These are phyloP conservation scores for Danio jaintianensis DNA, from an alignment of 2,797 vertebrate species.

Conservation along the genomic window DNA sequence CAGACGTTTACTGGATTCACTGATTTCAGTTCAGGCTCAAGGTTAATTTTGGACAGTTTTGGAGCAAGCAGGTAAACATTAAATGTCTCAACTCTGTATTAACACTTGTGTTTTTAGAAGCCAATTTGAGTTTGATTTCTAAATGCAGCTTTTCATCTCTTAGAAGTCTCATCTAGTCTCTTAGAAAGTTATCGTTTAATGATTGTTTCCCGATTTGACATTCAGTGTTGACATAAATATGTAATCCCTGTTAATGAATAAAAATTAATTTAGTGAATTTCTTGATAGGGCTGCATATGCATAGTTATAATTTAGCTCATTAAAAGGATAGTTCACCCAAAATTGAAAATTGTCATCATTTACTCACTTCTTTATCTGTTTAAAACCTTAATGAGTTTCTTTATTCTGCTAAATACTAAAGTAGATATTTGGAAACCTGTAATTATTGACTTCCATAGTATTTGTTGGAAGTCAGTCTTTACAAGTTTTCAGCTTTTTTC, in stretches of 20 bases:
- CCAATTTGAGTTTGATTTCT: neutral
- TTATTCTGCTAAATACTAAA: no score
- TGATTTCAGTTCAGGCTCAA: conserved; percentile 6
- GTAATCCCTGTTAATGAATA: neutral
- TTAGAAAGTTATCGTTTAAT: neutral
- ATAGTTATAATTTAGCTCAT: neutral
- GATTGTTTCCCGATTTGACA: neutral
- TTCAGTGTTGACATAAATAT: neutral
- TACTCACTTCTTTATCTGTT: no score
- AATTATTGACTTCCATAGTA: no score
- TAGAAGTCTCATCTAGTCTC: no score
- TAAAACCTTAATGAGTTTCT: no score
- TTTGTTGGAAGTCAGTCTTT: no score
- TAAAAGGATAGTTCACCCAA: no score
- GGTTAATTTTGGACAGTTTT: conserved; percentile 20
- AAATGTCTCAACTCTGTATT: no score
- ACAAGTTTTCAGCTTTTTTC: no score
- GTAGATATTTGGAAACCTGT: no score
- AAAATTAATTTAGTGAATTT: neutral
- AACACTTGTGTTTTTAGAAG: no score
- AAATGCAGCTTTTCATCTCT: neutral
- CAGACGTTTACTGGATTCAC: conserved; percentile 29
- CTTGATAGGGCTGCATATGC: neutral
- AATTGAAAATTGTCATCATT: no score
- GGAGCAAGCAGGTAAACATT: conserved; percentile 29